Evolutionary conservation across 2,113 vertebrate species (phyloP), one percentile per base, ranked within the genome.

Genomic region (Peromyscus leucopus): DNA sequence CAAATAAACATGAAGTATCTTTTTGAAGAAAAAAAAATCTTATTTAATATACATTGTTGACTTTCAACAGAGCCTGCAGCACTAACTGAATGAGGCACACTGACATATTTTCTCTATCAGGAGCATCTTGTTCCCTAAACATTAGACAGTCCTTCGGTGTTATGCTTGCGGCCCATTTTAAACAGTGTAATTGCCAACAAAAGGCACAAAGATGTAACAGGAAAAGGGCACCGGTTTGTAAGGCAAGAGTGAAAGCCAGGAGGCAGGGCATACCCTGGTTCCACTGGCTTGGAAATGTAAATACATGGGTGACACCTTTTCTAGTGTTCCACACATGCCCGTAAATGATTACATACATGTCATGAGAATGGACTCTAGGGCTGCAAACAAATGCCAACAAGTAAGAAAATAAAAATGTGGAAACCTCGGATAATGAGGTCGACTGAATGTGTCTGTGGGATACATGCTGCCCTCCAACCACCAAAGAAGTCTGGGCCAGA

Each of bases 291-390:
- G 9, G 51, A n/a, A 63, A 65, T 22, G 12, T 28, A 48, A 36
- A 16, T 19, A 15, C 2, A 0, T 0, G 0, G 0, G 5, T 36
- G 48, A 75, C 51, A 71, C 0, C 7, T 36, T 67, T 76, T 22
- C 74, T 57, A 17, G 55, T 46, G 19, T 36, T 75, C 78, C 42
- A 13, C 12, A 33, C 16, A 1, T n/a, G 36, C 22, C n/a, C 24
- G 5, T 19, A 21, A 71, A 21, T 51, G 69, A 74, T 22, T 48
- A 13, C 65, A 10, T 33, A 61, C 36, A 63, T 83, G 39, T n/a
- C 24, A 5, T 42, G 4, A n/a, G 26, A 5, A 48, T 39, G 76
- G 42, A 42, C 59, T 4, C 67, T 19, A 3, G 21, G 24, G 15
- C 46, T 46, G n/a, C 55, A 76, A 74, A 89, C 59, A 74, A 24